Base-by-base conservation (phyloP, 2,113 vertebrate genomes). In the Pseudopipra pipra region DNA sequence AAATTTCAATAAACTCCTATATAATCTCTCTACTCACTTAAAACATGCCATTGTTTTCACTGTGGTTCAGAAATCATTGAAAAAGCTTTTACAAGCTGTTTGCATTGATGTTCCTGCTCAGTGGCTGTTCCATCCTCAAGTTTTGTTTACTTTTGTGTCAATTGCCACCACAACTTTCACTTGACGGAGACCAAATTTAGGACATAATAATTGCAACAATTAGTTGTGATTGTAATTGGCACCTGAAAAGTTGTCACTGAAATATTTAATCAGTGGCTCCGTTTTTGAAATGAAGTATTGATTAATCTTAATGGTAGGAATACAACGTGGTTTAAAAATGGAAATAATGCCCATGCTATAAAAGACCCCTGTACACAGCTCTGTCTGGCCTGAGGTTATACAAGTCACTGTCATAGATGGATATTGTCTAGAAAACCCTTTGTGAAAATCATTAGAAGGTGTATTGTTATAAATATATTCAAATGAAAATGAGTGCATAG, bases 81-180 rank as follows among this genome's bases (percentile, higher is more conserved):
- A 28, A 31, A 61, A 7, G 24, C 9, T 67, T 31, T 23, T 8
- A 1, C 20, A 6, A 20, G 5, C 3, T 4, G 1, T 22, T 28
- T 16, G 9, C 2, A 0, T 2, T 27, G 33, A 2, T n/a, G 22
- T 4, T 23, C 1, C 8, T n/a, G 43, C 33, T 35, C 9, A 1
- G 14, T 1, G 14, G 7, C 13, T 3, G n/a, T 43, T n/a, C 39
- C 21, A 1, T 11, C 44, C 58, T 17, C 39, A 14, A 2, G 3
- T 12, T 35, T 5, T 13, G 17, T 52, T 62, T 35, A 33, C 31
- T 76, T 51, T 30, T 2, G 0, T 7, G 12, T 37, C 0, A 1
- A 5, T 15, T 15, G 25, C 27, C 23, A 14, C 25, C 6, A 2
- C 59, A n/a, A 14, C 21, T 39, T 73, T 35, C 19, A 1, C 46